Evolutionary conservation across 2,113 vertebrate species (phyloP), one percentile per base, ranked within the genome.

Genomic region (Syrrhaptes paradoxus): DNA sequence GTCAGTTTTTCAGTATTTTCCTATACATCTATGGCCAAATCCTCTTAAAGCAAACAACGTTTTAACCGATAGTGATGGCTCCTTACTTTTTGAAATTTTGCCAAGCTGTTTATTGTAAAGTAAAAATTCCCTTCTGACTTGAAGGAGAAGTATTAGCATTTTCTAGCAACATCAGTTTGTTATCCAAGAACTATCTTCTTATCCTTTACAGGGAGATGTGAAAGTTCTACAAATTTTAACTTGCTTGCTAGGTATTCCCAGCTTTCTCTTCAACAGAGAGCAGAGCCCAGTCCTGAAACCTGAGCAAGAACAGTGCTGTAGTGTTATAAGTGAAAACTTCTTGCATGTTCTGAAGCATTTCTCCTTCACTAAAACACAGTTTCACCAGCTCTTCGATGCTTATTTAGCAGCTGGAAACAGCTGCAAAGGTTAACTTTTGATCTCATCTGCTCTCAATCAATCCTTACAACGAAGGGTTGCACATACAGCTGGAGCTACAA

Each of bases 381-480:
- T 78, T 94, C 76, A 66, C 54, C 65, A 77, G 55, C 58, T 82
- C 73, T 82, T 68, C 45, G 73, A 71, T 83, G 52, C 76, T 95
- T 79, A 74, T 88, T 94, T 92, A 92, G 74, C 76, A 89, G 70
- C 77, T 74, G 76, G 85, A 93, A 96, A 93, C 51, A 74, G 93
- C 94, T 92, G 82, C 91, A 95, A 77, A 91, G 65, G 74, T 88
- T 87, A 95, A 87, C 73, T 94, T 93, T 86, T 92, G 84, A 94
- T 95, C 81, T 95, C 93, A 93, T 90, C 93, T 95, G 94, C 81
- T 91, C 93, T 84, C 89, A 92, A 89, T 95, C 88, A 96, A 25
- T 89, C 62, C 90, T 75, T 58, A 34, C 92, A 90, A 90, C 43
- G 77, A 85, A 85, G 0, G 2, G 41, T 85, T 91, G 63, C 34